Percentiles rank a stretch among this genome's conserved stretches.
Evolutionary conservation across 2,113 vertebrate species (phyloP).

Genomic region (Saguinus midas): DNA sequence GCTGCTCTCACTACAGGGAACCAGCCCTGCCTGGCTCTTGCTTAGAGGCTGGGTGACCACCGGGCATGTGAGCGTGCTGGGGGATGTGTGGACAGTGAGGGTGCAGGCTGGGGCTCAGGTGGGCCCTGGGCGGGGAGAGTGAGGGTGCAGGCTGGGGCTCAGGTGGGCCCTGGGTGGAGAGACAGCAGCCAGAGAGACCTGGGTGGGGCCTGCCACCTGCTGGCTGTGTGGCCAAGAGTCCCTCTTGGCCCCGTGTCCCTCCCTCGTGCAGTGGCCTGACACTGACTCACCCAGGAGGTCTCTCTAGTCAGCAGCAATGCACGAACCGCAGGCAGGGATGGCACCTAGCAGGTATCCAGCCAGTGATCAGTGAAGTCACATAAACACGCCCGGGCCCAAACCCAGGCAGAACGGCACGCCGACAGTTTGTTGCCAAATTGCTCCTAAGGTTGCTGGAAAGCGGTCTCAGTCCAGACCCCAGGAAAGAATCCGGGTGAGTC

Average conservation of each 20-base stretch:
- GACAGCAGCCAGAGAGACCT: not conserved
- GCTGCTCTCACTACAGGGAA: too few species aligned
- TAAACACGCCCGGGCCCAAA: not conserved
- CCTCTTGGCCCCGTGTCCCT: not conserved
- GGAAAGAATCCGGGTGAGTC: too few species aligned
- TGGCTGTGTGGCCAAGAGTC: not conserved
- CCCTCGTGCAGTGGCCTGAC: rapidly evolving
- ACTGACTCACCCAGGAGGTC: rapidly evolving
- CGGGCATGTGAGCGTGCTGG: not conserved
- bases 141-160: too few species aligned
- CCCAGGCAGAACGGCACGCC: too few species aligned
- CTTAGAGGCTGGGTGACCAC: rapidly evolving
- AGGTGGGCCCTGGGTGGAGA: not conserved
- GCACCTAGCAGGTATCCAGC: not conserved
- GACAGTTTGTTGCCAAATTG: not conserved
- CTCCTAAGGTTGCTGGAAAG: not conserved
- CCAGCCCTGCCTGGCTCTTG: not conserved
- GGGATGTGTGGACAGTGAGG: not conserved
- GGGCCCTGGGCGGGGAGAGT: not conserved
- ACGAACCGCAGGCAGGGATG: rapidly evolving
- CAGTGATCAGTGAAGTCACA: rapidly evolving
- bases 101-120: too few species aligned
- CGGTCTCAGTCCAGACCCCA: too few species aligned
- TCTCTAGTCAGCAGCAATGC: not conserved
- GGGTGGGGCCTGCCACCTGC: rapidly evolving